A percentile compares a stretch with the other conserved stretches of the same genome.
Evolutionary conservation across 2,797 vertebrate species (phyloP).

Genomic region (Dallia pectoralis): DNA sequence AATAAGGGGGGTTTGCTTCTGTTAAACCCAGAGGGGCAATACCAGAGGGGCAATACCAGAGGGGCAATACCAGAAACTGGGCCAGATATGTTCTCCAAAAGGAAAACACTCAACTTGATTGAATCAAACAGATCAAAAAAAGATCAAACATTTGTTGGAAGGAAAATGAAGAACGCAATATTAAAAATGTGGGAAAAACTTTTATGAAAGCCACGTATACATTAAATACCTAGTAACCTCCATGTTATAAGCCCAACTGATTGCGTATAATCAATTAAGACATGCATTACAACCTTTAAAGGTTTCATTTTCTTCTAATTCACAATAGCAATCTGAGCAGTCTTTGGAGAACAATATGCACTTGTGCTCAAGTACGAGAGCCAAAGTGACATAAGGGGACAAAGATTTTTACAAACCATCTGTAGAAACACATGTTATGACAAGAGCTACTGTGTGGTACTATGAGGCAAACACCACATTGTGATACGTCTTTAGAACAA

Average conservation of each 20-base stretch:
- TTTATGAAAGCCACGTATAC: no score
- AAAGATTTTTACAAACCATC: slow-evolving; percentile 17
- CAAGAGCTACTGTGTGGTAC: slow-evolving; percentile 15
- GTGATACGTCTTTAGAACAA: neutral
- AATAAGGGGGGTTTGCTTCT: neutral
- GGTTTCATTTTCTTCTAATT: neutral
- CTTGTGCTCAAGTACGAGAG: slow-evolving; percentile 29
- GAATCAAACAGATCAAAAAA: no score
- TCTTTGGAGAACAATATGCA: neutral
- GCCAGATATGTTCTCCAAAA: neutral
- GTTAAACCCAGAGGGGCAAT: neutral
- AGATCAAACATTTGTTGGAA: no score
- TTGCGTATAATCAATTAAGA: no score
- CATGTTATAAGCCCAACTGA: no score
- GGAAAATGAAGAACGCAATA: no score
- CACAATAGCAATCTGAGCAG: neutral
- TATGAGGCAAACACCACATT: slow-evolving; percentile 5
- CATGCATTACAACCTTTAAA: no score
- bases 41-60: neutral
- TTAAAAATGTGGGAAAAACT: no score
- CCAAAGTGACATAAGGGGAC: slow-evolving; percentile 39
- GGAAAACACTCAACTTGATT: neutral
- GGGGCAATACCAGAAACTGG: neutral
- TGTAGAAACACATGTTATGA: slow-evolving; percentile 15
- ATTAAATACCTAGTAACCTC: no score